Percentiles rank a stretch among this genome's conserved stretches.
phyloP scores from a whole-genome alignment of 2,113 vertebrate species.

The Rhynchopsitta pachyrhyncha region DNA sequence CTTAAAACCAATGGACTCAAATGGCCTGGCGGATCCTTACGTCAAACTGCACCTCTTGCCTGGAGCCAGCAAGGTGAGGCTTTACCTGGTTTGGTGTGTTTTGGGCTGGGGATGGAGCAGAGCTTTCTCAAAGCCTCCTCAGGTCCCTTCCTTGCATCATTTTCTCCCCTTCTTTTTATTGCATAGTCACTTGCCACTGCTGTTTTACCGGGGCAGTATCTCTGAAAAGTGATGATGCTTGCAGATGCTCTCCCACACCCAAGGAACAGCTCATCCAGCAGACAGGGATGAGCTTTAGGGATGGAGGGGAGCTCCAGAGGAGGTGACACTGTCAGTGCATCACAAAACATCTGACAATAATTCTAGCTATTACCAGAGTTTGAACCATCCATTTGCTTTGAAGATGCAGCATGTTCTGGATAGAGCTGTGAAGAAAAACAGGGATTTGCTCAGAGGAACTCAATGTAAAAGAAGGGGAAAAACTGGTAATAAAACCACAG shows the following conservation, averaged over 20 bases:
- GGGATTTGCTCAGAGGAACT: not conserved
- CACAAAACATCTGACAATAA: not conserved
- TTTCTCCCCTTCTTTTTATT: not conserved
- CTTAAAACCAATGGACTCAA: slow-evolving; percentile 96
- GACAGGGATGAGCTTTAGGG: not conserved
- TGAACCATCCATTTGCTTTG: not conserved
- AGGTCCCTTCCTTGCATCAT: not conserved
- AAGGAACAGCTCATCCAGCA: not conserved
- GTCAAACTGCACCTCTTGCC: slow-evolving; percentile 94
- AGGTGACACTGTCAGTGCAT: not conserved
- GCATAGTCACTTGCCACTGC: fast-evolving
- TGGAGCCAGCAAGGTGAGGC: slow-evolving; percentile 92
- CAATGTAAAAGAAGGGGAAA: not conserved
- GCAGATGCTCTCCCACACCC: not conserved
- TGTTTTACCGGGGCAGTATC: fast-evolving
- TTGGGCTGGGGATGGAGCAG: not conserved
- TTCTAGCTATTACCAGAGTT: not conserved
- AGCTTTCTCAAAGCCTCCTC: not conserved
- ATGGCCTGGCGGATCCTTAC: slow-evolving; percentile 92
- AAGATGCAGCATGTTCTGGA: not conserved
- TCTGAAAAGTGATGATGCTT: not conserved
- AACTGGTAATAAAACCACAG: not conserved
- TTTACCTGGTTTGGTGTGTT: not conserved
- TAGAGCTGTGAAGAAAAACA: not conserved
- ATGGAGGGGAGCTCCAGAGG: not conserved